Evolutionary conservation across 2,797 vertebrate species (phyloP).

Genomic region (Anguilla obscura): DNA sequence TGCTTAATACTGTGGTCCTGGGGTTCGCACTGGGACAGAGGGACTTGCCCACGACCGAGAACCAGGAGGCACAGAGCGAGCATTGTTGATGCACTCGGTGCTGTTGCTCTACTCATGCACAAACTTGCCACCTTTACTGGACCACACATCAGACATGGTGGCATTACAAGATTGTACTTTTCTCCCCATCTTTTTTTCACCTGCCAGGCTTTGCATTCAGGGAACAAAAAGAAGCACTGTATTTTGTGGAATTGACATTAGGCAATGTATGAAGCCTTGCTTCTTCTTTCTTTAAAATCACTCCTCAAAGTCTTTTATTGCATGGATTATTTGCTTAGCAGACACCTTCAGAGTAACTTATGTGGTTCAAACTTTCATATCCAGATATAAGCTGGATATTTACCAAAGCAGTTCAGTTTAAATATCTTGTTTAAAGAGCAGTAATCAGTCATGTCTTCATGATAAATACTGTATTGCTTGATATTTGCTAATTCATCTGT

Average conservation of each 20-base stretch:
- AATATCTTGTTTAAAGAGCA: neutral
- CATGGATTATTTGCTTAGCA: neutral
- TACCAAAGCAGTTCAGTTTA: neutral
- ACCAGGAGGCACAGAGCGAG: constrained; percentile 20
- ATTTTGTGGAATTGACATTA: neutral
- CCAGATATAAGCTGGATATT: neutral
- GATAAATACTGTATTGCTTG: neutral
- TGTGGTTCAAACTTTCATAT: neutral
- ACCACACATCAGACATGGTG: constrained; percentile 12
- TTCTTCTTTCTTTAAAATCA: neutral
- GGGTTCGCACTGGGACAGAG: constrained; percentile 4
- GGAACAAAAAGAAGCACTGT: constrained; percentile 23
- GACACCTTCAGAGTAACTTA: neutral
- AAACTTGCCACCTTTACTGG: constrained; percentile 6
- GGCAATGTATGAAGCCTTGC: neutral
- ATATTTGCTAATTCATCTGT: neutral
- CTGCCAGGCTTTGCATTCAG: constrained; percentile 1
- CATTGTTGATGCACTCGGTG: constrained; percentile 17
- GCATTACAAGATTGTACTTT: constrained; percentile 17
- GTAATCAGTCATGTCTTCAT: neutral
- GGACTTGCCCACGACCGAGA: constrained; percentile 23
- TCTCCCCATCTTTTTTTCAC: neutral
- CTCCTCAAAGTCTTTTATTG: neutral
- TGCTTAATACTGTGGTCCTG: constrained; percentile 2
- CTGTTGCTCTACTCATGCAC: constrained; percentile 9